Conservation (phyloP, 2,888 invertebrate species). For the Orgyia antiqua region DNA sequence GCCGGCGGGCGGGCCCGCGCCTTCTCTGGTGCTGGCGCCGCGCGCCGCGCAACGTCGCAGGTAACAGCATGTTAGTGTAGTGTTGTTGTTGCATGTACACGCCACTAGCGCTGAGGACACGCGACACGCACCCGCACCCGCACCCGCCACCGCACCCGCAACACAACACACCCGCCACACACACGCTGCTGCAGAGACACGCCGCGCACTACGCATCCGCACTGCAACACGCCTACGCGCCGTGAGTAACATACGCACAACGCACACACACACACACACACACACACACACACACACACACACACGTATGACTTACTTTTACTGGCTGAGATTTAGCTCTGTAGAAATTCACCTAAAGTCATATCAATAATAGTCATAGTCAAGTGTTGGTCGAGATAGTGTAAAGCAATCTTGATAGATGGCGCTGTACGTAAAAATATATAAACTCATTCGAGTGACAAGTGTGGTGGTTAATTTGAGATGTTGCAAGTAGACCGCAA, state of each 20-base stretch:
- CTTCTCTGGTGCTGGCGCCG: conserved; percentile 85
- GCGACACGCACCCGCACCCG: conserved; percentile 82
- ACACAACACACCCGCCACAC: conserved; percentile 83
- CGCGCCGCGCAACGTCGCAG: conserved; percentile 86
- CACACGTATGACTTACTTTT: not conserved
- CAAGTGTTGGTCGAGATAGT: too few relatives aligned
- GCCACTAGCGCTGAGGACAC: conserved; percentile 84
- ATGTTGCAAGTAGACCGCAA: too few relatives aligned
- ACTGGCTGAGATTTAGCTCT: too few relatives aligned
- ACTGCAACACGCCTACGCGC: conserved; percentile 93
- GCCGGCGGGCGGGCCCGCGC: conserved; percentile 79
- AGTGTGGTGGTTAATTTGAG: too few relatives aligned
- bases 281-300: conserved; percentile 8
- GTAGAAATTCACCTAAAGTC: too few relatives aligned
- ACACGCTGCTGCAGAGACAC: conserved; percentile 84
- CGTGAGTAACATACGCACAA: conserved; percentile 81
- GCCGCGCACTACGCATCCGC: conserved; percentile 85
- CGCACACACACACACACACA: conserved; percentile 3
- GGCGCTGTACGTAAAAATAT: too few relatives aligned
- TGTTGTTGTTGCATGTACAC: conserved; percentile 64
- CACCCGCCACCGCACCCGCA: conserved; percentile 63
- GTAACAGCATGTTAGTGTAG: conserved; percentile 67
- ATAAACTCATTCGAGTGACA: too few relatives aligned
- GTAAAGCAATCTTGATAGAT: too few relatives aligned
- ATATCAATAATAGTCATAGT: too few relatives aligned